Base-by-base conservation (phyloP, 2,888 invertebrate genomes). In the Thecophora atra region DNA sequence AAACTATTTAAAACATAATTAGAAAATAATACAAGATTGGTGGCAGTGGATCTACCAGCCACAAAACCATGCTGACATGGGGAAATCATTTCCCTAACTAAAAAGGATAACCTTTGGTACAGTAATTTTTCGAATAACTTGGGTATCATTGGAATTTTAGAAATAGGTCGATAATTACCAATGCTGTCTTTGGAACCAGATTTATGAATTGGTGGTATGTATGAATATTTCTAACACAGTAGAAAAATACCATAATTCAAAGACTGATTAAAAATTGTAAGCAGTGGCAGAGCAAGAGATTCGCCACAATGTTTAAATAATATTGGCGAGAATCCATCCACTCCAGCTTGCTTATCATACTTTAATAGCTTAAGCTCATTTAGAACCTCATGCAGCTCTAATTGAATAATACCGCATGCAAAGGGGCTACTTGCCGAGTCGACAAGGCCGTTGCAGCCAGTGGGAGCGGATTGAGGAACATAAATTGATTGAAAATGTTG, bases 191-290 rank as follows among this genome's bases (percentile, higher is more conserved):
- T 60, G 5, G 13, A 15, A 24, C 21, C 60, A 60, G 60, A 60
- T 60, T 60, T 60, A 24, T 60, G 26, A 28, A 13, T 37, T 26
- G 60, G 60, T 37, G 26, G 24, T 24, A 60, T 60, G 17, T 17
- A 60, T 24, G 60, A n/a, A 24, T 6, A 13, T 60, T 60, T 60
- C 60, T 28, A 60, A 37, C 11, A 3, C 24, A 15, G n/a, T 30
- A 30, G n/a, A 30, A 30, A 30, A 30, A 30, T 4, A 30, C 30
- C 54, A 19, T 4, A 52, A 4, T 6, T 8, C 54, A 52, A 52
- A 19, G 54, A 52, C 54, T 15, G 13, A 52, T 52, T 3, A 52
- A 52, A 52, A 5, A 6, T 19, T 52, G 11, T 19, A 5, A 21
- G 54, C 21, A 19, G 19, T 21, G 11, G 54, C 21, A 19, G 19